Evolutionary conservation across 2,113 vertebrate species (phyloP).

Genomic region (Mugil cephalus): DNA sequence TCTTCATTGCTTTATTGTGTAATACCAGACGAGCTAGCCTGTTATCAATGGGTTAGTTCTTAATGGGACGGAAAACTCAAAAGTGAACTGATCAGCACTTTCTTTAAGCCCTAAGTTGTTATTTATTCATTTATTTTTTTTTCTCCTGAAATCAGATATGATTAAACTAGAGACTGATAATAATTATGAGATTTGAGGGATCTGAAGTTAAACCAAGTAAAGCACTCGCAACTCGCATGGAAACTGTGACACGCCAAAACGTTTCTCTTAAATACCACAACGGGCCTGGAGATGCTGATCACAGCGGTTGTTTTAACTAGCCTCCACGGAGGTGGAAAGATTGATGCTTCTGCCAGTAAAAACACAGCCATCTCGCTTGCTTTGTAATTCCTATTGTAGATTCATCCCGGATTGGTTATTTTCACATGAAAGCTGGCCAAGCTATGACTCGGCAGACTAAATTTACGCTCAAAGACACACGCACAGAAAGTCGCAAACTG

Average conservation of each 20-base stretch:
- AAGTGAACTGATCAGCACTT: slow-evolving; percentile 36
- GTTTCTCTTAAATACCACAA: slow-evolving; percentile 44
- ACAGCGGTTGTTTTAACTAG: slow-evolving; percentile 59
- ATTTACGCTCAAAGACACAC: slow-evolving; percentile 44
- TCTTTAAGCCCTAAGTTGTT: slow-evolving; percentile 9
- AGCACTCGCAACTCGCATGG: slow-evolving; percentile 6
- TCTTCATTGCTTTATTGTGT: slow-evolving; percentile 26
- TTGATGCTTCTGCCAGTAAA: slow-evolving; percentile 51
- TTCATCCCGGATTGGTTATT: slow-evolving; percentile 56
- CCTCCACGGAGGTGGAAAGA: slow-evolving; percentile 57
- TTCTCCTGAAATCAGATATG: slow-evolving; percentile 16
- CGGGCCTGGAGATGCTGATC: slow-evolving; percentile 4
- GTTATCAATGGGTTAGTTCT: slow-evolving; percentile 35
- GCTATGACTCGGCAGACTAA: slow-evolving; percentile 51
- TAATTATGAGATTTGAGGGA: slow-evolving; percentile 28
- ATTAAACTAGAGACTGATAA: slow-evolving; percentile 7
- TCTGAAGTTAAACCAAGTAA: not conserved
- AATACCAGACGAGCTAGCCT: slow-evolving; percentile 23
- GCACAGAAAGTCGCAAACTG: slow-evolving; percentile 26
- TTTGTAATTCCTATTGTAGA: slow-evolving; percentile 54
- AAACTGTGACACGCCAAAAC: slow-evolving; percentile 47
- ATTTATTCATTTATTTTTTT: slow-evolving; percentile 20
- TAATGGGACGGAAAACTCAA: slow-evolving; percentile 17
- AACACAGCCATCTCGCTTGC: slow-evolving; percentile 53
- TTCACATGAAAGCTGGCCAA: slow-evolving; percentile 54